Evolutionary conservation across 1,140 invertebrate genomes (phyloP).

Genomic region (Sipha flava): DNA sequence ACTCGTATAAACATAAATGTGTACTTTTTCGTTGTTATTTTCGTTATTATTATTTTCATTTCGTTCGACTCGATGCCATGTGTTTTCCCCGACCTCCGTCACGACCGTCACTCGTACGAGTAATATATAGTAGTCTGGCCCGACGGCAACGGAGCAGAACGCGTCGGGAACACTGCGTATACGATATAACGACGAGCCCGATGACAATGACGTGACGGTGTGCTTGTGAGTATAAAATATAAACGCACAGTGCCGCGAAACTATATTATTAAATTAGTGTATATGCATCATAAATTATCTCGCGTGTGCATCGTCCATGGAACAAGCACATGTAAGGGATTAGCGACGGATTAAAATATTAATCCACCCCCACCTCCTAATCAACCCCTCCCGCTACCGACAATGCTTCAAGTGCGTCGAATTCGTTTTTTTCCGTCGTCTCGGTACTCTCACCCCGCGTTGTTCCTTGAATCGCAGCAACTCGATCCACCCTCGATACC

Average conservation of each 20-base stretch:
- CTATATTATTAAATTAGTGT: neutral
- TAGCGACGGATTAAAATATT: conserved; percentile 28
- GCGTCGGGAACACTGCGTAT: neutral
- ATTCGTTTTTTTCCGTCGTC: no score
- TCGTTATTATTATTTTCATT: neutral
- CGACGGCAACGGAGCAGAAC: neutral
- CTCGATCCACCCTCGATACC: no score
- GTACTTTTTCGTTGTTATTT: neutral
- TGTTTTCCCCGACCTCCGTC: neutral
- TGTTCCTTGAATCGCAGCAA: no score
- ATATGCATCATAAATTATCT: conserved; percentile 4
- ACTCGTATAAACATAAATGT: no score
- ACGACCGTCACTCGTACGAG: no score
- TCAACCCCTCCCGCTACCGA: neutral
- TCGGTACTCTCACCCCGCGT: no score
- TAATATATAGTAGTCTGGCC: no score
- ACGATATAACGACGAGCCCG: neutral
- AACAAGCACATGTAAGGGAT: conserved; percentile 22
- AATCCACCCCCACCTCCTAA: neutral
- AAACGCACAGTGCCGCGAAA: neutral
- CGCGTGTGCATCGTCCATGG: neutral
- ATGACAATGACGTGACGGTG: neutral
- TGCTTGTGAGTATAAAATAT: conserved; percentile 6
- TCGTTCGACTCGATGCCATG: neutral
- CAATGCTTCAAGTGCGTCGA: no score